Evolutionary conservation across 2,888 invertebrate species (phyloP).

Genomic region (Microctonus hyperodae): DNA sequence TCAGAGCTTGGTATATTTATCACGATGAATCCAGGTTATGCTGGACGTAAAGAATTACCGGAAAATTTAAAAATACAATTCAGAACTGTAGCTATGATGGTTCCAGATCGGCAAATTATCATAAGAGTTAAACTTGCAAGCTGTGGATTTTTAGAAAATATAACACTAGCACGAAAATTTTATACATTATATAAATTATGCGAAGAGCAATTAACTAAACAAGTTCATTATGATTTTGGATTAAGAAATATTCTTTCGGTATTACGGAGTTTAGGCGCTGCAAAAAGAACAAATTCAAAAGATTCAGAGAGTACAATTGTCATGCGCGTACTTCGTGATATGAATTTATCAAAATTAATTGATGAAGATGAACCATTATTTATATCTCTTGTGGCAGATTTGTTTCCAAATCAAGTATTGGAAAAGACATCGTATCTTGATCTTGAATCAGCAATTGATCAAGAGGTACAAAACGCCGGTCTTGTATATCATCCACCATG

Average conservation of each 20-base stretch:
- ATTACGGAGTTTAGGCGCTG: constrained; percentile 88
- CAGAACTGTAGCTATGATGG: constrained; percentile 98
- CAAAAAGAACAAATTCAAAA: constrained; percentile 88
- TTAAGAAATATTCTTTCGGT: constrained; percentile 95
- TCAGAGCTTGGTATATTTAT: constrained; percentile 97
- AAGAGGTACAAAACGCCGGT: constrained; percentile 81
- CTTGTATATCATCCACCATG: constrained; percentile 93
- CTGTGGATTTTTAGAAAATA: constrained; percentile 95
- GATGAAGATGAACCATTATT: constrained; percentile 99
- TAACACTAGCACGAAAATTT: constrained; percentile 93
- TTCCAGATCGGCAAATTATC: constrained; percentile 96
- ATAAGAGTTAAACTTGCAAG: constrained; percentile 95
- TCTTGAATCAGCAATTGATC: constrained; percentile 85
- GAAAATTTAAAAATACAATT: constrained; percentile 98
- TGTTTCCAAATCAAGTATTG: constrained; percentile 93
- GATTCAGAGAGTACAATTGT: constrained; percentile 96
- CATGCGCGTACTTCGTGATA: constrained; percentile 95
- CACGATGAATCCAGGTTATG: constrained; percentile 98
- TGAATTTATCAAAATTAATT: constrained; percentile 96
- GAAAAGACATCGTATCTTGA: constrained; percentile 91
- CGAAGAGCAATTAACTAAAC: constrained; percentile 94
- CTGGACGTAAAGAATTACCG: constrained; percentile 93
- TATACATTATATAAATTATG: constrained; percentile 96
- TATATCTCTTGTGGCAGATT: constrained; percentile 92
- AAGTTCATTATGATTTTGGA: constrained; percentile 98